Conservation (phyloP, 2,888 invertebrate genomes). For the Prosapia bicincta region DNA sequence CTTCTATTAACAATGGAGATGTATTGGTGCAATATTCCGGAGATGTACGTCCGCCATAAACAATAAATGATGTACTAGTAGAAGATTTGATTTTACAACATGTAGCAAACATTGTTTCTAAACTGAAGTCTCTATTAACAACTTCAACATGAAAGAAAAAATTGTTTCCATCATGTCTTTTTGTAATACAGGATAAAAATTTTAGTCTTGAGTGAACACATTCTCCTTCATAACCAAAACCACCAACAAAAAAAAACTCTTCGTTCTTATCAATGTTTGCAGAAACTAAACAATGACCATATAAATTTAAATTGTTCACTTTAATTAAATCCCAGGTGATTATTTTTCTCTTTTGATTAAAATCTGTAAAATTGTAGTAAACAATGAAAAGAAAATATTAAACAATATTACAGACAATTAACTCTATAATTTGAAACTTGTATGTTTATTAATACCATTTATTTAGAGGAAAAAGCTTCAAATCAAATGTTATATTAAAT, state of each 20-base stretch:
- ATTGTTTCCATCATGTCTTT: neutral
- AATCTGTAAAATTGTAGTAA: neutral
- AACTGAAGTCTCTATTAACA: neutral
- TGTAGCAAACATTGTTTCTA: neutral
- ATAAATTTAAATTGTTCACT: neutral
- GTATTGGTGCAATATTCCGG: slow-evolving; percentile 40
- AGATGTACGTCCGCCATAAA: slow-evolving; percentile 46
- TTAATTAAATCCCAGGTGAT: neutral
- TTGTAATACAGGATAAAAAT: neutral
- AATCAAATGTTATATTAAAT: no score
- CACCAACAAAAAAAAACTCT: neutral
- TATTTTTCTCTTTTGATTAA: neutral
- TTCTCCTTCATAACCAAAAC: neutral
- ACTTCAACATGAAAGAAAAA: neutral
- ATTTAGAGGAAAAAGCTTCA: no score
- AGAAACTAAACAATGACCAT: neutral
- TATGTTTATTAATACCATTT: no score
- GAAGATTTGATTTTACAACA: neutral
- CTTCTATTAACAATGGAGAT: slow-evolving; percentile 10
- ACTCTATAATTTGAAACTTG: no score
- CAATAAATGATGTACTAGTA: slow-evolving; percentile 7
- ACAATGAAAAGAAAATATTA: no score
- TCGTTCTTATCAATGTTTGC: neutral
- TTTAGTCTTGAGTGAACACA: neutral
- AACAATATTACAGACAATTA: no score